Evolutionary conservation across 2,113 vertebrate genomes (phyloP), one percentile per base, ranked within the genome.

Genomic region (Porphyrio hochstetteri): DNA sequence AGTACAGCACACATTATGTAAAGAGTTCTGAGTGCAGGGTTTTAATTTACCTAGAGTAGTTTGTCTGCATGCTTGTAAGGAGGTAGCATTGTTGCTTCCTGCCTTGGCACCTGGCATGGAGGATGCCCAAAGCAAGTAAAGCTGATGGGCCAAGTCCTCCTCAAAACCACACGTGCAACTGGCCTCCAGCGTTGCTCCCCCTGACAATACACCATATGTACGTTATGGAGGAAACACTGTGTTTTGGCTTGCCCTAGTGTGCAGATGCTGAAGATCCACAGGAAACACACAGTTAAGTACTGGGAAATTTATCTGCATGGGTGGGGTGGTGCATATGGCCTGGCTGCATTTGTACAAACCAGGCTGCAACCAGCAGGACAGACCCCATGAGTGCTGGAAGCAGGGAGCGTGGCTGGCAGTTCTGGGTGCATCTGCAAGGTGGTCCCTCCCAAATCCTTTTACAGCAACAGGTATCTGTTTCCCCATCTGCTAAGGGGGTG

Each of bases 351-450:
- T 5, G 11, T 46, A 27, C 44, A 56, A 65, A 67, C 9, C 12
- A 17, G 33, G 27, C 40, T 60, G 21, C 14, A 36, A 12, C 17
- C 68, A 65, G 63, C 1, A 2, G 59, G 40, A 56, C 40, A 61
- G 88, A 56, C 31, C 46, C 71, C 35, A 38, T 24, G 28, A n/a
- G 23, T 46, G 11, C 23, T 21, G 23, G 57, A 31, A 71, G 44
- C 0, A 1, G 44, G 57, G 64, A 81, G 21, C 18, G 7, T 0
- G 25, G 15, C 44, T 82, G 48, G 56, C 1, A 1, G 27, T 38
- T 70, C 57, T 14, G 38, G 1, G 5, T 1, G 1, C 25, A 53
- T 75, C 75, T 33, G 21, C 1, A 1, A 19, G 18, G 38, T 35
- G 33, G 83, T 68, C 14, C 33, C 20, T 78, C 61, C 40, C 48